Conservation (phyloP, 2,797 vertebrate genomes). For the Danio tinwini region DNA sequence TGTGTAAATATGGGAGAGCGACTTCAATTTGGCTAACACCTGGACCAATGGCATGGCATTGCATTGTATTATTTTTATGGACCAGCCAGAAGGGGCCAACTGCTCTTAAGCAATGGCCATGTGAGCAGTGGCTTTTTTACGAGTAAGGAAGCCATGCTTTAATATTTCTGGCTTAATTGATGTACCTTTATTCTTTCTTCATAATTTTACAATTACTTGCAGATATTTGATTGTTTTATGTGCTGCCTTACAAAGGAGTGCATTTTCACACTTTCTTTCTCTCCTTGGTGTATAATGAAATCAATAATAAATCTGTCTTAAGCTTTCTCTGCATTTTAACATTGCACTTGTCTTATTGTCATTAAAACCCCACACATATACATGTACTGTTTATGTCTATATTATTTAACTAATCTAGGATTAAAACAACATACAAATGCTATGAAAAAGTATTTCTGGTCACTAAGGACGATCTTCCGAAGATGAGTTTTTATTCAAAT, state of each 20-base stretch:
- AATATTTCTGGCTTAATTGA: constrained; percentile 48
- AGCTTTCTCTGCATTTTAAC: constrained; percentile 58
- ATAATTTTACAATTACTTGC: constrained; percentile 55
- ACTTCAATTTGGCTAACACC: constrained; percentile 74
- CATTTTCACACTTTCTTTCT: constrained; percentile 66
- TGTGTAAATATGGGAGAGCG: constrained; percentile 72
- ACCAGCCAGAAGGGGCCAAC: constrained; percentile 75
- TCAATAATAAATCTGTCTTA: constrained; percentile 59
- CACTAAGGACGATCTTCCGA: no score
- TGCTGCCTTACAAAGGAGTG: constrained; percentile 70
- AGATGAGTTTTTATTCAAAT: no score
- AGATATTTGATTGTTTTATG: constrained; percentile 58
- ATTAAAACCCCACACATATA: no score
- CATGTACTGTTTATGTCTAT: background rate
- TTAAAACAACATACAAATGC: background rate
- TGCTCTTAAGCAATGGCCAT: constrained; percentile 64
- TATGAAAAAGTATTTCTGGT: no score
- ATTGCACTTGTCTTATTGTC: constrained; percentile 56
- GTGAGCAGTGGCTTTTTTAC: constrained; percentile 70
- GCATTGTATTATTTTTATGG: constrained; percentile 69
- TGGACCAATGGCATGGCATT: constrained; percentile 76
- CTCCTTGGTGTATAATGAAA: constrained; percentile 62
- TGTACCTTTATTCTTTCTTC: constrained; percentile 57
- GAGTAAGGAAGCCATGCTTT: constrained; percentile 57
- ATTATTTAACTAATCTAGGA: no score